Evolutionary conservation across 2,888 invertebrate genomes (phyloP).

Genomic region (Plusia festucae): DNA sequence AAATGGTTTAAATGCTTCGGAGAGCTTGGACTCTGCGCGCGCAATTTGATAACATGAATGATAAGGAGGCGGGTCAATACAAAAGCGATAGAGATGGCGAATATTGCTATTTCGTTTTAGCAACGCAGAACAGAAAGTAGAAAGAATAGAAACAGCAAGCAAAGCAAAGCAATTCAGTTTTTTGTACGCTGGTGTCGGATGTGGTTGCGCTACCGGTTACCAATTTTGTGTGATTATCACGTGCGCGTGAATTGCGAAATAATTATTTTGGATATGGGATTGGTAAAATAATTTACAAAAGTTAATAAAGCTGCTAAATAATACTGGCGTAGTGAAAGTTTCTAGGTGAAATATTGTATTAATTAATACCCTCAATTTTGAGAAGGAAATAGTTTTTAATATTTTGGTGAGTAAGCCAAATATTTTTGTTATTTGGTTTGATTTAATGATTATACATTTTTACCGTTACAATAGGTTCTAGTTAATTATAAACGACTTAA

Average conservation of each 20-base stretch:
- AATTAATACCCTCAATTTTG: background rate
- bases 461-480: too few species aligned
- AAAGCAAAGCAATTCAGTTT: conserved; percentile 69
- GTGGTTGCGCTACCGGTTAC: conserved; percentile 68
- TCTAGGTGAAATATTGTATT: background rate
- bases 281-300: conserved; percentile 22
- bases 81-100: conserved; percentile 66
- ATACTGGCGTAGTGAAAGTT: background rate
- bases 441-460: too few species aligned
- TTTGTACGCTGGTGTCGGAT: conserved; percentile 66
- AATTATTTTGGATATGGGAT: conserved; percentile 14
- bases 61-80: conserved; percentile 79
- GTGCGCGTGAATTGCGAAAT: conserved; percentile 66
- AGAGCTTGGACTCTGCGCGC: conserved; percentile 63
- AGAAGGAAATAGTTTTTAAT: background rate
- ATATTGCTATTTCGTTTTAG: conserved; percentile 65
- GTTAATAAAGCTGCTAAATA: background rate
- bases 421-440: too few species aligned
- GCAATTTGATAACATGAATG: conserved; percentile 67
- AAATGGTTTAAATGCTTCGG: background rate
- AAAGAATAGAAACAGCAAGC: conserved; percentile 43
- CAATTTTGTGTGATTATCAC: conserved; percentile 67
- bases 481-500: too few species aligned
- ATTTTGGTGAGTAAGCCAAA: background rate
- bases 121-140: conserved; percentile 47